A percentile compares a stretch with the other conserved stretches of the same genome.
Evolutionary conservation across 2,888 invertebrate species (phyloP).

Genomic region (Mylabris sibirica): DNA sequence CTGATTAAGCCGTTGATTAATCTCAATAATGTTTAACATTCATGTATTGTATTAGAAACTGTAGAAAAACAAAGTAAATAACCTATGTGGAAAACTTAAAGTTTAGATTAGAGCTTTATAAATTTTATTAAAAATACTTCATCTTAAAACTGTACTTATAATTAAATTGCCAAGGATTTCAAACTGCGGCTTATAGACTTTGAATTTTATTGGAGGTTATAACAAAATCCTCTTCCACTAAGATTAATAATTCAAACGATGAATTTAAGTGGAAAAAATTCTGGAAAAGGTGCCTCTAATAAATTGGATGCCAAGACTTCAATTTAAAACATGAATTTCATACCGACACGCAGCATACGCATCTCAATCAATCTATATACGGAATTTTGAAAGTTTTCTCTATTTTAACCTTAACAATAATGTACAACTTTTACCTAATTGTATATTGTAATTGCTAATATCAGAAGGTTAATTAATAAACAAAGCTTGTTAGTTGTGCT

Average conservation of each 20-base stretch:
- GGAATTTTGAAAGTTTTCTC: background rate
- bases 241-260: background rate
- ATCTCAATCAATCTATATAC: background rate
- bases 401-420: background rate
- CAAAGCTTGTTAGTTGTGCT: slow-evolving; percentile 23
- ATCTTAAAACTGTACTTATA: background rate
- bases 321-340: background rate
- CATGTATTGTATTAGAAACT: background rate
- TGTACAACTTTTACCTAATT: background rate
- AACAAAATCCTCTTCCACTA: background rate
- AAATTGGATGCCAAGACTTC: background rate
- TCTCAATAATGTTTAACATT: background rate
- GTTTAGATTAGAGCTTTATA: background rate
- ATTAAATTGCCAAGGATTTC: background rate
- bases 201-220: background rate
- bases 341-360: background rate
- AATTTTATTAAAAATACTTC: background rate
- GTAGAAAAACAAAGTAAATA: background rate
- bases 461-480: background rate
- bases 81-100: background rate
- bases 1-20: background rate
- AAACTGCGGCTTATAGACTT: background rate
- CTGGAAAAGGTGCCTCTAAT: background rate
- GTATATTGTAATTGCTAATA: background rate
- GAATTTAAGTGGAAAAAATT: background rate